phyloP scores from a whole-genome alignment of 2,113 vertebrate genomes.

The Corythornis madagascariensis region DNA sequence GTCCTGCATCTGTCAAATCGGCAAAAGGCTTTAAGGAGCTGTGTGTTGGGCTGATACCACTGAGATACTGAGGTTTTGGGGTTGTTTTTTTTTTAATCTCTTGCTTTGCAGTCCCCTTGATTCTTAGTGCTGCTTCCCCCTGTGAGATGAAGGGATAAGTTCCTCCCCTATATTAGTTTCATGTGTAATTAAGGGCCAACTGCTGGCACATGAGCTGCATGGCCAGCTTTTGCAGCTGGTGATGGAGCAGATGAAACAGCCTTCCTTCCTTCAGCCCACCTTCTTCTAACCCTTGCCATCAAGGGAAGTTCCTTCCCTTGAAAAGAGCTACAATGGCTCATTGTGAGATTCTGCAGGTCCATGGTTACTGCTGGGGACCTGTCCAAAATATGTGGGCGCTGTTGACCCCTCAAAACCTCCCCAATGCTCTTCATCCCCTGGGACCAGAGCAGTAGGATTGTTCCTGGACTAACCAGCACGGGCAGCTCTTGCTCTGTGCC shows the following conservation, averaged over 20 bases:
- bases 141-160: neutral
- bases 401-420: neutral
- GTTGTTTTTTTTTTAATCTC: neutral
- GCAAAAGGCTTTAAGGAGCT: neutral
- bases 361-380: neutral
- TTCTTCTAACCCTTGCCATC: neutral
- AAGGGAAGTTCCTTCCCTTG: neutral
- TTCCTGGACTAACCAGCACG: neutral
- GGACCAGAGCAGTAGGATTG: neutral
- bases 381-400: rapidly evolving
- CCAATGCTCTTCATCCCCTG: neutral
- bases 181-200: neutral
- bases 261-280: neutral
- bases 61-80: neutral
- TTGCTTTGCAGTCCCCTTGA: neutral
- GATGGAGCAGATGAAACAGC: neutral
- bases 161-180: neutral
- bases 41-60: neutral
- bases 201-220: neutral
- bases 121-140: neutral
- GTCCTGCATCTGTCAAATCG: neutral
- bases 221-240: neutral
- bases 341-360: neutral
- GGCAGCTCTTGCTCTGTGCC: neutral
- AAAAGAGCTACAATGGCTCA: neutral